A percentile compares a stretch with the other conserved stretches of the same genome.
phyloP scores from a whole-genome alignment of 2,888 invertebrate genomes.

The Eulithis testata region DNA sequence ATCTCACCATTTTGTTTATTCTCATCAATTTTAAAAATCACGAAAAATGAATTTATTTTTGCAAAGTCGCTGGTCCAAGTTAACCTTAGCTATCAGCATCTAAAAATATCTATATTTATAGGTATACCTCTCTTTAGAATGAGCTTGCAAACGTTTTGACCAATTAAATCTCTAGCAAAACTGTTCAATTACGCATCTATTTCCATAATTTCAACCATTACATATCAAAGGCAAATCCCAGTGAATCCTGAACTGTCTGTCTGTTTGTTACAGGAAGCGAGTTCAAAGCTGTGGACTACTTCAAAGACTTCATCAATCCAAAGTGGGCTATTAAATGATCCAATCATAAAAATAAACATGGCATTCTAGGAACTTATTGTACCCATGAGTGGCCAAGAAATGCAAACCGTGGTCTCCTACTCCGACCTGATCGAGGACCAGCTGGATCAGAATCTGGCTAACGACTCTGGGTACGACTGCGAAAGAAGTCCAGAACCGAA shows the following conservation, averaged over 20 bases:
- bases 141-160: background rate
- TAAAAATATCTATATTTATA: no score
- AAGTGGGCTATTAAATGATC: conserved; percentile 69
- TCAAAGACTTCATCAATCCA: conserved; percentile 41
- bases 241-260: conserved; percentile 37
- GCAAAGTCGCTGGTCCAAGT: no score
- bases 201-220: conserved; percentile 21
- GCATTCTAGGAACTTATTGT: conserved; percentile 50
- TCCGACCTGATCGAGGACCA: conserved; percentile 59
- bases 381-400: conserved; percentile 75
- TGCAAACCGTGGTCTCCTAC: conserved; percentile 76
- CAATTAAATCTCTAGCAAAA: conserved; percentile 9
- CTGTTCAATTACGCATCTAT: conserved; percentile 21
- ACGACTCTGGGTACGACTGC: conserved; percentile 56
- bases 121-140: background rate
- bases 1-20: no score
- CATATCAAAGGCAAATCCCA: conserved; percentile 33
- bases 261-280: conserved; percentile 47
- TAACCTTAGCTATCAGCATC: no score
- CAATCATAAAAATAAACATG: conserved; percentile 82
- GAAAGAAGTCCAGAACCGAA: conserved; percentile 65
- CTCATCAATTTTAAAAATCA: no score
- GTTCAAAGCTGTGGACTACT: conserved; percentile 39
- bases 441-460: conserved; percentile 51
- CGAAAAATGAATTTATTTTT: no score